Evolutionary conservation across 1,140 invertebrate genomes (phyloP), one percentile per base, ranked within the genome.

Genomic region (Bombus pascuorum): DNA sequence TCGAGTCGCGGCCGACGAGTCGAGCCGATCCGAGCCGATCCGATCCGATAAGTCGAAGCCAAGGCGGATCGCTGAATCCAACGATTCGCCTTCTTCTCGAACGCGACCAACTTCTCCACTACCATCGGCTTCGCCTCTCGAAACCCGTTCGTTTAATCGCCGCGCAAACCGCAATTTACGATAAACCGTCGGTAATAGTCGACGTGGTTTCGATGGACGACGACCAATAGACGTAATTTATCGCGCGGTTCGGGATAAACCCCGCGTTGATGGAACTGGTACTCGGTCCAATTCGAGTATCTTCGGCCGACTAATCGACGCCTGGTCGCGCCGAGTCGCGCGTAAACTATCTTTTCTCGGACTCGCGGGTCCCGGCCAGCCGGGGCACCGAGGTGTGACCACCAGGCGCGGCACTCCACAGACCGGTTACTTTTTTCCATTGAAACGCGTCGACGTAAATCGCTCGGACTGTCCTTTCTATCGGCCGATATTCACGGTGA

Each of bases 371-470:
- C 4, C 15, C n/a, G 65, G n/a, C 62, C 0, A 66, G n/a, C 62
- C 0, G n/a, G 65, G 13, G 65, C n/a, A 66, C 65, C 28, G 65
- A 62, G 59, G 59, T 62, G 59, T 62, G 59, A 62, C 28, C 59
- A 62, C 28, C 59, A 62, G 59, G 59, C 65, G 65, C 28, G n/a
- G n/a, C 28, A n/a, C 62, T 53, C 47, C n/a, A 8, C 13, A 0
- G 4, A 66, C 65, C n/a, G n/a, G 65, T 32, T 66, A 32, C 88
- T 89, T 90, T 87, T 85, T 87, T 90, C 78, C 85, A 75, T 89
- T 79, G 84, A 78, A 89, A 88, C 79, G 85, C 85, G 42, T 81
- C 73, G 73, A 86, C 81, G 87, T 84, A 89, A 90, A 90, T 90
- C 89, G 85, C 70, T 89, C 88, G 80, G n/a, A 12, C 34, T 79